Base-by-base conservation (phyloP, 2,888 invertebrate species). In the Chydorus sphaericus region DNA sequence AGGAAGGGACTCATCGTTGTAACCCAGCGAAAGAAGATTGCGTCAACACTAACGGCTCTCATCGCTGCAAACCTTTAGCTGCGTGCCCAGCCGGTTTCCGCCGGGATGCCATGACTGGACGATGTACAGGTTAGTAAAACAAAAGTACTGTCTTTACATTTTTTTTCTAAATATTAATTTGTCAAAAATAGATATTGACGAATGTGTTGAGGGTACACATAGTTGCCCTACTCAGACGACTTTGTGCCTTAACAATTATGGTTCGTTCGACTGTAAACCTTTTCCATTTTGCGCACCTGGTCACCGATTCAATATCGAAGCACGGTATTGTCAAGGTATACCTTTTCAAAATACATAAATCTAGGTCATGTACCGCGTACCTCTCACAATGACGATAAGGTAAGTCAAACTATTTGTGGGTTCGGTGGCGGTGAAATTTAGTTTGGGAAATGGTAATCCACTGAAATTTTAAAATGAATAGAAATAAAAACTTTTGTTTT, bases 191-290 rank as follows among this genome's bases (percentile, higher is more conserved):
- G 85, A 86, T 66, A 80, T 85, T 57, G 81, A 86, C 63, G 85
- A 86, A 63, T 86, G 85, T 61, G 70, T 74, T 0, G 77, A 77
- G 60, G 76, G 75, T 1, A 65, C 73, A 37, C 78, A 83, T 63
- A 79, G 79, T 64, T 85, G 85, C 65, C 77, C 79, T 64, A 74
- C 74, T 16, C 44, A 44, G 72, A 79, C 78, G 1, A 80, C 83
- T 66, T 72, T 78, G 64, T 85, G 85, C 66, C 73, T 82, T 63
- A 85, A 85, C 67, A 80, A 78, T 0, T 77, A 78, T 61, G 71
- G 70, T 11, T 64, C 66, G 30, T 70, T 66, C 61, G 63, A 61
- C 11, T 71, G 71, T 44, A 62, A 48, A 20, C 55, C 58, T 7
- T 57, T 49, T 53, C 60, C 57, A 16, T 36, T 36, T 2, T 63